phyloP scores from a whole-genome alignment of 2,888 invertebrate genomes.

The Drosophila pseudotakahashii region DNA sequence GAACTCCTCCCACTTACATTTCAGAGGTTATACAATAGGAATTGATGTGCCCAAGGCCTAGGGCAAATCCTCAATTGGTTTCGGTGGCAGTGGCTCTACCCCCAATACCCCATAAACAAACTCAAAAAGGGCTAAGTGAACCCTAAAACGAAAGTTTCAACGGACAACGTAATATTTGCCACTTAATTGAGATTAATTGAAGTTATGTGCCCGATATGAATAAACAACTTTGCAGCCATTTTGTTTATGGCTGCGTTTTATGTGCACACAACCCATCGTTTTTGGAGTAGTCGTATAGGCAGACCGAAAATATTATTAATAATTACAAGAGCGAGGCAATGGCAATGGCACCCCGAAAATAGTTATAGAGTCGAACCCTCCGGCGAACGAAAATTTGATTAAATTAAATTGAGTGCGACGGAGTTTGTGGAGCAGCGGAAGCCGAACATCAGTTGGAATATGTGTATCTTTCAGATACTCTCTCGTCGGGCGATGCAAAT shows the following conservation, averaged over 20 bases:
- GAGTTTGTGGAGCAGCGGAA: slow-evolving; percentile 46
- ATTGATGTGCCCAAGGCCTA: slow-evolving; percentile 65
- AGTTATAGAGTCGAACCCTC: slow-evolving; percentile 50
- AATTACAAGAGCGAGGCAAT: slow-evolving; percentile 56
- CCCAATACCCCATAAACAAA: slow-evolving; percentile 26
- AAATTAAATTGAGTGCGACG: slow-evolving; percentile 78
- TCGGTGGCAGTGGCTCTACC: slow-evolving; percentile 26
- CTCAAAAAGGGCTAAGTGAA: slow-evolving; percentile 63
- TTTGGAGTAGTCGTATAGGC: too few species aligned
- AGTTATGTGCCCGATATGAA: slow-evolving; percentile 67
- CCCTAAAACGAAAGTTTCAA: slow-evolving; percentile 49
- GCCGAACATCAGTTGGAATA: slow-evolving; percentile 38
- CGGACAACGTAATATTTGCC: slow-evolving; percentile 56
- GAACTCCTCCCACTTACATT: slow-evolving; percentile 17
- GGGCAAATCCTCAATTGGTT: slow-evolving; percentile 66
- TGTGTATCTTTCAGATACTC: slow-evolving; percentile 33
- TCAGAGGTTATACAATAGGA: slow-evolving; percentile 51
- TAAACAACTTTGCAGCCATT: slow-evolving; percentile 74
- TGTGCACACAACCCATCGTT: slow-evolving; percentile 57
- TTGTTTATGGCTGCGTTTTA: slow-evolving; percentile 73
- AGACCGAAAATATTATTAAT: slow-evolving; percentile 65
- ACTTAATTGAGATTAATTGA: slow-evolving; percentile 81
- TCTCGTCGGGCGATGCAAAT: slow-evolving; percentile 13
- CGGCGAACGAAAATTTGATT: slow-evolving; percentile 59
- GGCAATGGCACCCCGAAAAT: slow-evolving; percentile 65